These are phyloP conservation scores for Actenoides lindsayi DNA, from an alignment of 2,113 vertebrate species.

Conservation along the genomic window DNA sequence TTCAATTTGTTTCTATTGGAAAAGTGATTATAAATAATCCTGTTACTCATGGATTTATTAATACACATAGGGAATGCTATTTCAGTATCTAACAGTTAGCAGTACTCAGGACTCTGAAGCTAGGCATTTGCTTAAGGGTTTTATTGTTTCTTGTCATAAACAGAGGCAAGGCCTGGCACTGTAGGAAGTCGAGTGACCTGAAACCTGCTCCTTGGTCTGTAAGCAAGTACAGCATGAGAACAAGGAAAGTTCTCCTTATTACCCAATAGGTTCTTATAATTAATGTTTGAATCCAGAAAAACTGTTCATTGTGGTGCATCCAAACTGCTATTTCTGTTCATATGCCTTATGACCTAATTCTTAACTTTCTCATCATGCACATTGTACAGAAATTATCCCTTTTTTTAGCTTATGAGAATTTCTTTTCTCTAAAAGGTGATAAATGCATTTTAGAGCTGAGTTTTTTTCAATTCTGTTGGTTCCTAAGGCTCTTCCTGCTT, in stretches of 20 bases:
- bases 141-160: constrained; percentile 15
- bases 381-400: background rate
- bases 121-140: background rate
- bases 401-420: background rate
- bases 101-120: background rate
- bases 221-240: background rate
- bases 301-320: background rate
- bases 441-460: background rate
- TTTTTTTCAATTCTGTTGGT: background rate
- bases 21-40: background rate
- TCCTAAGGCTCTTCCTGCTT: constrained; percentile 9
- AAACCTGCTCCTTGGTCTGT: constrained; percentile 4
- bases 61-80: background rate
- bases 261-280: background rate
- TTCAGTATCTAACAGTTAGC: background rate
- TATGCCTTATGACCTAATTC: background rate
- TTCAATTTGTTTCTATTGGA: background rate
- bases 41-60: background rate
- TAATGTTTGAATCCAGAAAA: background rate
- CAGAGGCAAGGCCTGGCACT: background rate
- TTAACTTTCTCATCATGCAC: background rate
- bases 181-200: background rate
- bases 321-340: background rate
- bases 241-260: background rate
- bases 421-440: background rate